These are phyloP conservation scores for Falco biarmicus DNA, from an alignment of 2,797 vertebrate species.

Conservation along the genomic window DNA sequence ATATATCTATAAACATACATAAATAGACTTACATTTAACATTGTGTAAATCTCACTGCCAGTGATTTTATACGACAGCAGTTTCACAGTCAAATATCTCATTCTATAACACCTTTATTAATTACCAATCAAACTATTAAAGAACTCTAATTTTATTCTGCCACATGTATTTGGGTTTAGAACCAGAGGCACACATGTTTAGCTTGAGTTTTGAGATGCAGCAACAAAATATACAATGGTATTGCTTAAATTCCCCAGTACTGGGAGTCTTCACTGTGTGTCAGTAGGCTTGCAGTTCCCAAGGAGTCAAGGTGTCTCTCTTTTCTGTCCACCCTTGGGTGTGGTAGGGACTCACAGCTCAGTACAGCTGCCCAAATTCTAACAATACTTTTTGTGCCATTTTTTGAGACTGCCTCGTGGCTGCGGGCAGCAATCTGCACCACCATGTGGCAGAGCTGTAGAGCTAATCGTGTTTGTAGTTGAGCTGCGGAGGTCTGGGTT, in stretches of 20 bases:
- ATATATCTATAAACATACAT: background rate
- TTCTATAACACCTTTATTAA: background rate
- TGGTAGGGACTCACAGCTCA: background rate
- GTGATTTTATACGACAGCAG: background rate
- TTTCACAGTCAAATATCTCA: background rate
- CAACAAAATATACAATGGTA: background rate
- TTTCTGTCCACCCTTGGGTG: background rate
- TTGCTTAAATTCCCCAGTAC: background rate
- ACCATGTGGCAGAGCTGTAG: background rate
- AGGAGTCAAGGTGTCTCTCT: background rate
- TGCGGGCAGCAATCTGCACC: background rate
- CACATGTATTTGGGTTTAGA: background rate
- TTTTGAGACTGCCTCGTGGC: background rate
- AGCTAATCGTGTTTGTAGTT: background rate
- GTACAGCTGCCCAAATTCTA: background rate
- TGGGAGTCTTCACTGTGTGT: background rate
- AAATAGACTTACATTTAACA: background rate
- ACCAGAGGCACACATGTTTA: background rate
- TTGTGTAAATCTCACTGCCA: background rate
- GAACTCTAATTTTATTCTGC: background rate
- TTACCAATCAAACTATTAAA: background rate
- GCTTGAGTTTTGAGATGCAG: background rate
- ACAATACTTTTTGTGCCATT: background rate
- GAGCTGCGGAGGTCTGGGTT: background rate
- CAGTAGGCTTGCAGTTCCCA: background rate